Evolutionary conservation across 1,140 invertebrate species (phyloP), one percentile per base, ranked within the genome.

Genomic region (Pinna nobilis): DNA sequence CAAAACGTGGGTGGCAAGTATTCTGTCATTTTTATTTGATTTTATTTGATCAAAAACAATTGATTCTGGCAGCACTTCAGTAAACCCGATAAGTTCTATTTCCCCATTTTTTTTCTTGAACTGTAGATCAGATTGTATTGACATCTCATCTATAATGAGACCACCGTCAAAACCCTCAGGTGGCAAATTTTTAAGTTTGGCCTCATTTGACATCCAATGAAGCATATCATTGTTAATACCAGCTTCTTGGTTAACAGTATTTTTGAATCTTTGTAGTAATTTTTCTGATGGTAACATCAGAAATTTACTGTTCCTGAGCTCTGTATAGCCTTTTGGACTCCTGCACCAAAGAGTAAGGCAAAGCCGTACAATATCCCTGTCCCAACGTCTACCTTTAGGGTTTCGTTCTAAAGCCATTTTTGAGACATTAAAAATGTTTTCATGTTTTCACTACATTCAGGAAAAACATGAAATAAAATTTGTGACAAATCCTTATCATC

Each of bases 131-230:
- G 28, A 20, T 37, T 74, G 60, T 25, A 77, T 61, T n/a, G 76
- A 44, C 66, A 77, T 77, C 30, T 74, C 76, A 66, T 74, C 66
- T 30, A 78, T 70, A 3, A 78, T 66, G 3, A 63, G 18, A 23
- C 63, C 76, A 25, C 72, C 76, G 20, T 53, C 28, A 50, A 53
- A 71, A 28, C 75, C 65, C 13, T 65, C 47, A 13, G 49, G 32
- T 23, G 59, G 20, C 7, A 74, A 1, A 41, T 63, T 75, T 49
- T 41, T 68, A 15, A 28, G 15, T 15, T 20, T 33, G 11, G 72
- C 72, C 51, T 75, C 71, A 63, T 70, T 59, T 33, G 32, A 28
- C 72, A 78, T 70, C 72, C 76, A 78, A 33, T 76, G 25, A 6
- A 75, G 39, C 1, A 64, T 23, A 20, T 71, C 65, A 18, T 67